Evolutionary conservation across 64 coral and sea anemone genomes (phyloP), one percentile per base, ranked within the genome.

Genomic region (Montipora capricornis): DNA sequence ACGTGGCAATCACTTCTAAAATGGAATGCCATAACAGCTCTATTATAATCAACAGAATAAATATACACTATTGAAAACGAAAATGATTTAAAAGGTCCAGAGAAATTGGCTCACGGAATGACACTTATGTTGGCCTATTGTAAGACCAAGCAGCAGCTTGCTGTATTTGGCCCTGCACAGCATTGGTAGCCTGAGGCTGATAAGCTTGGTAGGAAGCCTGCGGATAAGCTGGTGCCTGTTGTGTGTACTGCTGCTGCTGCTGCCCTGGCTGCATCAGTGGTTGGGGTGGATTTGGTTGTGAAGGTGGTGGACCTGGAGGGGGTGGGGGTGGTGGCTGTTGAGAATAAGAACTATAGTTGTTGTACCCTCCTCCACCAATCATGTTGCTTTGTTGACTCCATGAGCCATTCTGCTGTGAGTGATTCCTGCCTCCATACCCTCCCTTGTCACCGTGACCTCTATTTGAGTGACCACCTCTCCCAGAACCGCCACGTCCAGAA

Each of bases 251-350:
- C 20, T 82, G 90, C 73, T 95, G 94, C 64, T 91, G 90, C 19
- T 95, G 90, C 0, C 66, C 17, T n/a, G 89, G 88, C 50, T 95
- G 90, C 93, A 89, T 94, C 59, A 94, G 85, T 44, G 96, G 98
- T 80, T 90, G 95, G 20, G 68, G 20, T 55, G 93, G 85, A 46
- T 73, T 73, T 20, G 91, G 81, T 78, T 83, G 95, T 26, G 91
- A 90, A 29, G 80, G 90, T 26, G 85, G 76, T 10, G 81, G 94
- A 22, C 88, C 81, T 68, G 94, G 53, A 74, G 92, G 84, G 16
- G 92, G 92, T 89, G 96, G 89, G 20, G 93, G 74, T 58, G 96
- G 85, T 46, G 88, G 77, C 68, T 78, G 83, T 52, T 89, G 49
- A 74, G 92, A 47, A 84, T 76, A 76, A 55, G 90, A 24, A 11